These are phyloP conservation scores for Lasioglossum albipes DNA, from an alignment of 1,140 invertebrate genomes.

Conservation along the genomic window DNA sequence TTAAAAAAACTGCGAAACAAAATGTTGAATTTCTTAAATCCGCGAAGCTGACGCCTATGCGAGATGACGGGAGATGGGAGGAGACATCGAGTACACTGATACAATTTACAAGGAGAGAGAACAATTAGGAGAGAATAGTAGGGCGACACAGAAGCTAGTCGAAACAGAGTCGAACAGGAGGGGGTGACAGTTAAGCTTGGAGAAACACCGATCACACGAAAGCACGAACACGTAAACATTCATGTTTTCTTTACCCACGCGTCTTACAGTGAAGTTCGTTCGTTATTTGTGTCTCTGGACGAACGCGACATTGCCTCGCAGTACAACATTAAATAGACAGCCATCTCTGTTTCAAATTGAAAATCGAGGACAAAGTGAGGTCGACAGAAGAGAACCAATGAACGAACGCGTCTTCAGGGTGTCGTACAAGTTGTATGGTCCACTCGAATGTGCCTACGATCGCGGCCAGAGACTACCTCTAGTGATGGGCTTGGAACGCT, in stretches of 20 bases:
- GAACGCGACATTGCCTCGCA: background rate
- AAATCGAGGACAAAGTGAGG: background rate
- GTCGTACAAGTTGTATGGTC: background rate
- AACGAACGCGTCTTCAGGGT: slow-evolving; percentile 13
- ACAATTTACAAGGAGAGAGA: slow-evolving; percentile 7
- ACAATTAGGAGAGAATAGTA: slow-evolving; percentile 8
- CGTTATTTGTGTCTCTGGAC: background rate
- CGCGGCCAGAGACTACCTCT: slow-evolving; percentile 53
- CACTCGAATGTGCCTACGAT: slow-evolving; percentile 67
- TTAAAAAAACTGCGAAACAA: background rate
- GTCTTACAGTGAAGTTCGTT: background rate
- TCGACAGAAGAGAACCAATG: slow-evolving; percentile 2
- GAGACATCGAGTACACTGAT: slow-evolving; percentile 27
- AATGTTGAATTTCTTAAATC: background rate
- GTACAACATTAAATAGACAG: too few relatives aligned
- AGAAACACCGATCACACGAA: slow-evolving; percentile 29
- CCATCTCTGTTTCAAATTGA: background rate
- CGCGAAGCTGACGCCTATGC: slow-evolving; percentile 30
- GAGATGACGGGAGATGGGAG: background rate
- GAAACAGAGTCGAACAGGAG: background rate
- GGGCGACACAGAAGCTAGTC: slow-evolving; percentile 36
- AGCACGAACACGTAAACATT: slow-evolving; percentile 26
- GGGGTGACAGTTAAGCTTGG: slow-evolving; percentile 36
- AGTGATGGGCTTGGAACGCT: slow-evolving; percentile 38
- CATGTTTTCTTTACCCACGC: slow-evolving; percentile 27